Percentiles rank a stretch among this genome's conserved stretches.
These are phyloP conservation scores for Mirounga angustirostris DNA, from an alignment of 2,113 vertebrate genomes.

Conservation along the genomic window DNA sequence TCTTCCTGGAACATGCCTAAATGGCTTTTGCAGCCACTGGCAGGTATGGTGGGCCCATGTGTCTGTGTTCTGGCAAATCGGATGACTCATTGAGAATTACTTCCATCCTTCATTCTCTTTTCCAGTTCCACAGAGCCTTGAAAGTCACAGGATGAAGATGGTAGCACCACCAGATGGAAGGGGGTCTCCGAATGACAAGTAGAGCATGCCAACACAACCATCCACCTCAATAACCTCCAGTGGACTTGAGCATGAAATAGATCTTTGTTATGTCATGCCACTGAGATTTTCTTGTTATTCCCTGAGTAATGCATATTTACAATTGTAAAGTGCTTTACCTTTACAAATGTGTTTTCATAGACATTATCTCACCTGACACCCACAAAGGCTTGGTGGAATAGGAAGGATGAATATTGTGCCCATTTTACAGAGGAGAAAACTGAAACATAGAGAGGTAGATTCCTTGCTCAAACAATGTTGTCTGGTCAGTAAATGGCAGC, in stretches of 20 bases:
- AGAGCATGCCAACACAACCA: background rate
- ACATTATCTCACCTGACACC: background rate
- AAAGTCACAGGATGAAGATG: background rate
- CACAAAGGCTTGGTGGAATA: background rate
- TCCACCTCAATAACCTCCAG: background rate
- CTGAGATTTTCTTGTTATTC: background rate
- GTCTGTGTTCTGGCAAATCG: background rate
- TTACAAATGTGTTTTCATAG: constrained; percentile 11
- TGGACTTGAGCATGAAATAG: background rate
- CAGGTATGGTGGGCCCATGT: background rate
- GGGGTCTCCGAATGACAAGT: background rate
- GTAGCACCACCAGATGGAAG: background rate
- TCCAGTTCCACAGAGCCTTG: background rate
- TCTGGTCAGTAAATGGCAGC: constrained; percentile 18
- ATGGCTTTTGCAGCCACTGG: background rate
- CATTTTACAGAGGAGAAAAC: constrained; percentile 43
- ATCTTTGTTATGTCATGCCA: background rate
- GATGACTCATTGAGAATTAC: background rate
- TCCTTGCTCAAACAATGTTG: background rate
- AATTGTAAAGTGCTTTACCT: background rate
- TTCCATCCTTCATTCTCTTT: background rate
- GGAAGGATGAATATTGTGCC: background rate
- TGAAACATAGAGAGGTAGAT: background rate
- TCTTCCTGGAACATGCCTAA: background rate
- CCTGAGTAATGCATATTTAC: background rate